Conservation (phyloP, 2,797 vertebrate genomes). For the Gobionotothen gibberifrons region DNA sequence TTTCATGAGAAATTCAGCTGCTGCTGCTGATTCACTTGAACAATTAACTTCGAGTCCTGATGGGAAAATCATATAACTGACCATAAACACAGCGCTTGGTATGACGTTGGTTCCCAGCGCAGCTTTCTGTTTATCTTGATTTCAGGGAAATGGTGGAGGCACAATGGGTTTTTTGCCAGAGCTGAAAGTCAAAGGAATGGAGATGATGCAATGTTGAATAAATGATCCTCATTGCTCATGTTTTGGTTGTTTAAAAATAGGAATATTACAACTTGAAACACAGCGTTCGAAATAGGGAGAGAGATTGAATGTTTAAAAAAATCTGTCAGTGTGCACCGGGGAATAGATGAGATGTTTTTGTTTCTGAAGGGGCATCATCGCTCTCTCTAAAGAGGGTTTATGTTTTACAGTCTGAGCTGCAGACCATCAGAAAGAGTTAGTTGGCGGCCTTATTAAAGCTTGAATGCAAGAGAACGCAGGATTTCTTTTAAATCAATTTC, state of each 20-base stretch:
- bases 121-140: constrained; percentile 59
- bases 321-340: constrained; percentile 10
- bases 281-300: constrained; percentile 7
- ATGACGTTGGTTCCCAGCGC: constrained; percentile 54
- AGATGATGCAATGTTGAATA: constrained; percentile 18
- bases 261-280: constrained; percentile 28
- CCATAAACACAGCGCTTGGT: constrained; percentile 56
- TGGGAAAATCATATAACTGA: constrained; percentile 39
- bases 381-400: constrained; percentile 34
- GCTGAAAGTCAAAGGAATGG: constrained; percentile 10
- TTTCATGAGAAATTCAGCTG: constrained; percentile 1
- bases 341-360: constrained; percentile 40
- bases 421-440: not conserved
- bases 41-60: constrained; percentile 26
- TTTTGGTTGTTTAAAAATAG: constrained; percentile 49
- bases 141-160: constrained; percentile 30
- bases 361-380: constrained; percentile 29
- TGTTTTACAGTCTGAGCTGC: constrained; percentile 29
- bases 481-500: constrained; percentile 6
- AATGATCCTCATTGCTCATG: constrained; percentile 21
- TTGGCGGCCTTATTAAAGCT: not conserved
- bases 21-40: constrained; percentile 30
- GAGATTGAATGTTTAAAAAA: constrained; percentile 33
- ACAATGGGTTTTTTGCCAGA: constrained; percentile 11
- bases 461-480: not conserved